Evolutionary conservation across 2,888 invertebrate genomes (phyloP).

Genomic region (Galerucella calmariensis): DNA sequence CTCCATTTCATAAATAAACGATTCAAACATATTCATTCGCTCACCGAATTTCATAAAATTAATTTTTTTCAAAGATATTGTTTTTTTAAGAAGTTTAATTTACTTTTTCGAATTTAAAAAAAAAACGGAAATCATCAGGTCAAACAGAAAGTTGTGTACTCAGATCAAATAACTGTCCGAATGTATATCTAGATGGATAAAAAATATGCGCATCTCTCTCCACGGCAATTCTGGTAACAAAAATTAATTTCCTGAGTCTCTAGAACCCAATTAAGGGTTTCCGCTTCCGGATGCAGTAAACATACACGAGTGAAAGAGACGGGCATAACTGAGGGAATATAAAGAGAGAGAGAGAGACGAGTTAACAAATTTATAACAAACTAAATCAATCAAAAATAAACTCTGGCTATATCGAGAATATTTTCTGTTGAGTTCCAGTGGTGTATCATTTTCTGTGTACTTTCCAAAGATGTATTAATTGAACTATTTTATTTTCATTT

Average conservation of each 20-base stretch:
- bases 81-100: no score
- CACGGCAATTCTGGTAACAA: conserved; percentile 13
- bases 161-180: conserved; percentile 14
- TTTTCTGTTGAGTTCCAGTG: not conserved
- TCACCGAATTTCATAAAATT: no score
- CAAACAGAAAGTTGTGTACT: conserved; percentile 4
- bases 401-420: not conserved
- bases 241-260: conserved; percentile 17
- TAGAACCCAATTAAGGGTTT: conserved; percentile 19
- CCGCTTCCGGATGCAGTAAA: conserved; percentile 19
- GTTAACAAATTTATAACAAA: conserved; percentile 17
- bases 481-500: no score
- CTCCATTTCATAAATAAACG: no score
- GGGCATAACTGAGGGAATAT: not conserved
- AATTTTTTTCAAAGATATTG: no score
- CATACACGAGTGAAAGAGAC: conserved; percentile 9
- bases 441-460: not conserved
- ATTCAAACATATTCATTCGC: no score
- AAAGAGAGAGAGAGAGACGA: not conserved
- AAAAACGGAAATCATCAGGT: not conserved
- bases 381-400: conserved; percentile 17
- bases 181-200: conserved; percentile 8
- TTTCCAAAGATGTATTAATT: not conserved
- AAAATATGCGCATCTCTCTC: conserved; percentile 10
- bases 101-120: not conserved